phyloP scores from a whole-genome alignment of 2,113 vertebrate species.

The Oryzias melastigma region DNA sequence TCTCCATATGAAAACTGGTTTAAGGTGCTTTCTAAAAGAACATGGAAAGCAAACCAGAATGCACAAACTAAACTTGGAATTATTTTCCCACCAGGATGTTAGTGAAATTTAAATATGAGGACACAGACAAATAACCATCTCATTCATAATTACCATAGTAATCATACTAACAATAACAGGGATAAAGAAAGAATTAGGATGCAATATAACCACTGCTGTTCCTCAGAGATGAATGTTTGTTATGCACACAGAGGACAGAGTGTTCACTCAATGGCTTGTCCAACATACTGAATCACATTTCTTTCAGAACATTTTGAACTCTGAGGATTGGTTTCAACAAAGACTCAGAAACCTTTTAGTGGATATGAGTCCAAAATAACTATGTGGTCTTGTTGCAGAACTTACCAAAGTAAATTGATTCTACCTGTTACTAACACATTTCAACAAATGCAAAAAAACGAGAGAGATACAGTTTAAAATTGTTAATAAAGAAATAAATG shows the following conservation, averaged over 20 bases:
- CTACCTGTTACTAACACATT: constrained; percentile 27
- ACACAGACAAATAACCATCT: too few relatives aligned
- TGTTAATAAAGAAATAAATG: neutral
- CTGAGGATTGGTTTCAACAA: constrained; percentile 40
- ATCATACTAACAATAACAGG: constrained; percentile 1
- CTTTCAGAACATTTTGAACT: constrained; percentile 38
- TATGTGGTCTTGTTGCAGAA: constrained; percentile 21
- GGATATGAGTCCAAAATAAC: constrained; percentile 18
- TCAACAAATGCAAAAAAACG: constrained; percentile 18
- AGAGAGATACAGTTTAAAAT: neutral
- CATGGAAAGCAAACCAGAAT: too few relatives aligned
- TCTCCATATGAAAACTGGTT: too few relatives aligned
- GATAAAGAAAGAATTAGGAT: neutral
- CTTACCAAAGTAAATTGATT: constrained; percentile 19
- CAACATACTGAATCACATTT: constrained; percentile 21
- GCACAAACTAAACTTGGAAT: too few relatives aligned
- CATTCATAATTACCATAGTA: neutral
- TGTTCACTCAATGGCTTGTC: constrained; percentile 3
- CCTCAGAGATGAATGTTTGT: constrained; percentile 13
- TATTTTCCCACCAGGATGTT: too few relatives aligned
- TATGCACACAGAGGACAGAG: constrained; percentile 15
- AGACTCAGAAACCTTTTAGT: constrained; percentile 37
- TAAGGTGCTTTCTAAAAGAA: too few relatives aligned
- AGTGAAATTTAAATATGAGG: too few relatives aligned
- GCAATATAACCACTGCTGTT: constrained; percentile 11